Base-by-base conservation (phyloP, 1,140 invertebrate species). In the Rhagoletis pomonella region DNA sequence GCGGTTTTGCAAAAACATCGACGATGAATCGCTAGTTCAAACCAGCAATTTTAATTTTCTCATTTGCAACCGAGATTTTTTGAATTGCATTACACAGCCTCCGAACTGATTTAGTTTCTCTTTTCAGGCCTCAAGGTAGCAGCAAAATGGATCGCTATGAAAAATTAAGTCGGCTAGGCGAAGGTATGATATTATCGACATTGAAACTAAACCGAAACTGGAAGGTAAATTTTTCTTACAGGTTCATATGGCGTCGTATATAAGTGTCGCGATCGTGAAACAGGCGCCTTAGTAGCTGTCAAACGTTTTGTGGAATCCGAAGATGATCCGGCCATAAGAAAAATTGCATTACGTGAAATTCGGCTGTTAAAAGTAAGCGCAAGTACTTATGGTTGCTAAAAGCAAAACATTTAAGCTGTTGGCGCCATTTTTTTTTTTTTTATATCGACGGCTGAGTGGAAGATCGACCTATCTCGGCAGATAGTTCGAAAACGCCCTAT, bases 301-400 rank as follows among this genome's bases (percentile, higher is more conserved):
- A 99, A 99, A 94, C 99, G 99, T 93, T 99, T 99, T 93, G 97
- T 99, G 10, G 99, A 99, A 93, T 99, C 98, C 14, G 99, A 99
- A 94, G 99, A 99, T 90, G 99, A 99, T 94, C 98, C 99, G 0
- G 95, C 99, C 0, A 99, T 99, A 89, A 95, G 98, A 88, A 99
- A 99, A 94, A 99, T 99, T 88, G 99, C 99, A 1, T 95, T 99
- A 87, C 94, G 99, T 90, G 99, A 99, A 95, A 99, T 99, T 91
- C 95, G 99, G 89, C 97, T 99, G 94, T 94, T 99, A 0, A 99
- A 99, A 96, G 98, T 99, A 93, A 93, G 89, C 86, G 5, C 2
- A 9, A 62, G n/a, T n/a, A n/a, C n/a, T n/a, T n/a, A n/a, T n/a
- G n/a, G n/a, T n/a, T n/a, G n/a, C n/a, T n/a, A n/a, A n/a, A n/a